Percentiles rank a stretch among this genome's conserved stretches.
phyloP scores from a whole-genome alignment of 2,888 invertebrate genomes.

The Aleiodes testaceus region DNA sequence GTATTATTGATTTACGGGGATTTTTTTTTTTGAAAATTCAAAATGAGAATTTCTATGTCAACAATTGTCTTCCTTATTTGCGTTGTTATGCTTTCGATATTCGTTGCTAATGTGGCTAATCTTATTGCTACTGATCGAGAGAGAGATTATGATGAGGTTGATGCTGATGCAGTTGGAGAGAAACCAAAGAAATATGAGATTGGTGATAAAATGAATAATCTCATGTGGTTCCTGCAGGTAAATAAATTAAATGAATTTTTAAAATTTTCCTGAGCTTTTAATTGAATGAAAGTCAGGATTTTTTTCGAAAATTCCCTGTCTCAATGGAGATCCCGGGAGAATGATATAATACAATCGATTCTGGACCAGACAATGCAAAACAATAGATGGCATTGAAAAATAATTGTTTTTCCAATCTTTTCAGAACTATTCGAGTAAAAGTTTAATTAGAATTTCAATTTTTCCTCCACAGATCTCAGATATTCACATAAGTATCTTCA shows the following conservation, averaged over 20 bases:
- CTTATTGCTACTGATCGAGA: conserved; percentile 72
- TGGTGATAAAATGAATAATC: conserved; percentile 75
- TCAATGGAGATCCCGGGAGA: no score
- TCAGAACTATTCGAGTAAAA: no score
- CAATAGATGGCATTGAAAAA: no score
- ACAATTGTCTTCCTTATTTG: conserved; percentile 78
- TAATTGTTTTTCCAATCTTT: no score
- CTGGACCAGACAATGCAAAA: no score
- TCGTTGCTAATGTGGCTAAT: conserved; percentile 81
- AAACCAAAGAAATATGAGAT: conserved; percentile 70
- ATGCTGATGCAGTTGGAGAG: conserved; percentile 49
- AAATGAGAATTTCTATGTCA: conserved; percentile 80
- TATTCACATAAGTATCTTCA: conserved; percentile 90
- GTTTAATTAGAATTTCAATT: background rate
- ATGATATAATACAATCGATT: no score
- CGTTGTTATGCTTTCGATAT: conserved; percentile 79
- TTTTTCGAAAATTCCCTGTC: no score
- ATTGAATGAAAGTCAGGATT: background rate
- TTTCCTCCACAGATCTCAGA: conserved; percentile 83
- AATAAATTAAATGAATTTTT: background rate
- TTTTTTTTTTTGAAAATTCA: conserved; percentile 22
- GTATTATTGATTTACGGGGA: background rate
- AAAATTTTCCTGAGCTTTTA: background rate
- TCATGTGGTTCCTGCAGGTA: conserved; percentile 88
- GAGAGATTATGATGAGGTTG: conserved; percentile 45